These are phyloP conservation scores for Pseudobourletiella spinata DNA, from an alignment of 1,140 invertebrate species.

Conservation along the genomic window DNA sequence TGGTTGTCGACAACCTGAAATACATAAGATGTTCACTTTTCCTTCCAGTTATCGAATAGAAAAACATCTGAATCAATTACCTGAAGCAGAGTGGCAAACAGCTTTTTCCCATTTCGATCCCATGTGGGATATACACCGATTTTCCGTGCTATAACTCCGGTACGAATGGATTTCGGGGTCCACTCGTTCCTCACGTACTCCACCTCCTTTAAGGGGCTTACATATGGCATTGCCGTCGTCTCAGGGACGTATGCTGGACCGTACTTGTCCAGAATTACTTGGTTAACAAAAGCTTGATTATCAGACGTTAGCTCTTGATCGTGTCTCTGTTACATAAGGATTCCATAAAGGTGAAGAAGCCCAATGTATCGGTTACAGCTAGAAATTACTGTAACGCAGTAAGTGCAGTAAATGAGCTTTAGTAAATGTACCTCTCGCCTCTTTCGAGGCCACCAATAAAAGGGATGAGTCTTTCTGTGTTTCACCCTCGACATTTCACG, in stretches of 20 bases:
- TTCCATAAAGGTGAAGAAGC: slow-evolving; percentile 13
- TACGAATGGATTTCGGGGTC: slow-evolving; percentile 53
- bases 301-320: slow-evolving; percentile 64
- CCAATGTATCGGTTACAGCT: not conserved
- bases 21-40: not conserved
- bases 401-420: not conserved
- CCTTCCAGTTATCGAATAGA: not conserved
- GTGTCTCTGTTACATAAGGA: slow-evolving; percentile 50
- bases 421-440: slow-evolving; percentile 28
- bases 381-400: slow-evolving; percentile 12
- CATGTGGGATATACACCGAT: slow-evolving; percentile 89
- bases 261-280: slow-evolving; percentile 60
- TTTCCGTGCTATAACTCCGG: slow-evolving; percentile 83
- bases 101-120: slow-evolving; percentile 71
- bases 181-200: slow-evolving; percentile 51
- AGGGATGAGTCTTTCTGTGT: slow-evolving; percentile 35
- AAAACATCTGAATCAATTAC: slow-evolving; percentile 43
- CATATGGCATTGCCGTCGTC: slow-evolving; percentile 41
- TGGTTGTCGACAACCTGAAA: slow-evolving; percentile 87
- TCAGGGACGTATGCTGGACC: slow-evolving; percentile 43
- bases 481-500: slow-evolving; percentile 36
- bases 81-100: slow-evolving; percentile 74
- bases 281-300: slow-evolving; percentile 72
- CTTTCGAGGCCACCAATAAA: slow-evolving; percentile 34
- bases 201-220: slow-evolving; percentile 50